Base-by-base conservation (phyloP, 2,888 invertebrate genomes). In the Drosophila quinaria region DNA sequence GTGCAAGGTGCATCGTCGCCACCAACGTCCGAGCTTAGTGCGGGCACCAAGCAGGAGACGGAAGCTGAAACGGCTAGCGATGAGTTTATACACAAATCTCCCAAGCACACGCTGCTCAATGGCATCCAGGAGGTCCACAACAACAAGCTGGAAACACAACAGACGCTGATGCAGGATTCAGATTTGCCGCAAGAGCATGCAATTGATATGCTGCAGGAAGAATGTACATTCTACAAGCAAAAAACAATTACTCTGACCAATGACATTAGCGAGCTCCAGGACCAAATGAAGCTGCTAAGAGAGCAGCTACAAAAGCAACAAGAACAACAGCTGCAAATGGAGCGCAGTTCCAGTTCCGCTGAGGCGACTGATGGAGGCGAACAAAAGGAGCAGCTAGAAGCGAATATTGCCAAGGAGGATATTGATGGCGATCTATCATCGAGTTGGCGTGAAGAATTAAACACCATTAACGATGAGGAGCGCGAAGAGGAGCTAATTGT, bases 401-500 rank as follows among this genome's bases (percentile, higher is more conserved):
- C 39, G 31, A 31, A 13, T 5, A 10, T 19, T 19, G 25, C 11
- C 13, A 65, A 65, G 41, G 49, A 65, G 41, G 49, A 59, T 1
- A 17, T 15, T 17, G 66, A 51, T 5, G 19, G 5, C 2, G 37
- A 41, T 41, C 46, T 6, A 4, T 42, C 54, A 0, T 42, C 54
- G 1, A 60, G 60, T 22, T 83, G 82, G 82, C 50, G 51, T 9
- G 87, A 91, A 33, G 92, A 92, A 49, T 69, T 90, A 22, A 81
- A 74, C 59, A 80, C 89, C 56, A 87, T 92, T 13, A 92, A 87
- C 65, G 87, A 82, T 65, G 78, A 78, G 41, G 87, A 91, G 75
- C 88, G 87, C 0, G 93, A 93, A 62, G 93, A 93, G 68, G 93
- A 93, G 64, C 71, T 93, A 5, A 90, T 93, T 49, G 81, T 91